Base-by-base conservation (phyloP, 1,140 invertebrate genomes). In the Panagrolaimus sp. region DNA sequence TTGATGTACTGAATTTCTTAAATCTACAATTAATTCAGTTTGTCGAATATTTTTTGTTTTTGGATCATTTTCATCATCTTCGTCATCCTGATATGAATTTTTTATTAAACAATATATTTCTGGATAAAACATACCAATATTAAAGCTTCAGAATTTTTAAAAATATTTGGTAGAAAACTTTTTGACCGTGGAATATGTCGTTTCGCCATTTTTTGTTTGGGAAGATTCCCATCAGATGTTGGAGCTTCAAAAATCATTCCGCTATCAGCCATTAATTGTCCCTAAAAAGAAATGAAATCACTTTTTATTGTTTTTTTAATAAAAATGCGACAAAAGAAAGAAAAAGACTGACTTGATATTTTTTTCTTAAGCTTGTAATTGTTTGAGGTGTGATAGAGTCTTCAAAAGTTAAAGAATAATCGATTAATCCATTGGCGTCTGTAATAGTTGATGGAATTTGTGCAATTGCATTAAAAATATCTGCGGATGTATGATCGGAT, bases 41-140 rank as follows among this genome's bases (percentile, higher is more conserved):
- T 98, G 95, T 70, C 92, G 89, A 67, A 99, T 92, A 87, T 99
- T 99, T 86, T 98, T 98, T 67, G 90, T 92, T 83, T 94, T 92
- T 24, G 91, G 87, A 83, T 82, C 83, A 44, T 67, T 72, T 14
- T 69, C 71, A 38, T 72, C 65, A 55, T 45, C 62, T 12, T 28
- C 52, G 4, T 58, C 24, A 17, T 62, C 76, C 80, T 48, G 52
- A 72, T 63, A 63, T 43, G 26, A 17, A 10, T 14, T 43, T 15
- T 14, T 52, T 26, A 26, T 24, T 17, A 14, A 73, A 69, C 73
- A 65, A 46, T n/a, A 43, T 75, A 52, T 64, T 81, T 71, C 9
- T 75, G 69, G 14, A 71, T 74, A 1, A 62, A n/a, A 32, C 70
- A 14, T 14, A 69, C 46, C 21, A 79, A 26, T 64, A 67, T 10